phyloP scores from a whole-genome alignment of 92 coral and sea anemone species.

The Bergia puertoricense region DNA sequence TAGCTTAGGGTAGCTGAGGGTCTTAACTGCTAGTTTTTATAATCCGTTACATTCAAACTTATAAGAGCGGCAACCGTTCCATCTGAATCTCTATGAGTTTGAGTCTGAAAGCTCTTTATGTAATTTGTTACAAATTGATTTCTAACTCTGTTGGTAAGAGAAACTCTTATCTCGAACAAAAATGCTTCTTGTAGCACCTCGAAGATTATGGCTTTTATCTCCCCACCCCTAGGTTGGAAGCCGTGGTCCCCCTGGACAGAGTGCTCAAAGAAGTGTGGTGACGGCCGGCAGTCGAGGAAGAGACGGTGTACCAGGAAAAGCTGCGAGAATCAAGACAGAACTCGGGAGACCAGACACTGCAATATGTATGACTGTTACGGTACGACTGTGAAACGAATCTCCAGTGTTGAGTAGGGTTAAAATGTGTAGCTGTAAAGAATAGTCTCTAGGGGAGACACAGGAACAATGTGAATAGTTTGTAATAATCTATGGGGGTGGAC shows the following conservation, averaged over 20 bases:
- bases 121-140: too few species aligned
- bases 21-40: too few species aligned
- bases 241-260: slow-evolving; percentile 85
- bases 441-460: not conserved
- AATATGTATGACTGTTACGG: slow-evolving; percentile 84
- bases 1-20: too few species aligned
- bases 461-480: too few species aligned
- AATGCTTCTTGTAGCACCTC: not conserved
- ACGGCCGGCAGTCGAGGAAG: slow-evolving; percentile 66
- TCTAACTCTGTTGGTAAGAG: too few species aligned
- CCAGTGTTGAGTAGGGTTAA: slow-evolving; percentile 6
- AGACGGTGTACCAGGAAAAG: slow-evolving; percentile 56
- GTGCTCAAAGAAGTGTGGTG: slow-evolving; percentile 73
- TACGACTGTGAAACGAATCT: not conserved
- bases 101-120: too few species aligned
- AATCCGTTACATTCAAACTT: too few species aligned
- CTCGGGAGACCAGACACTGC: slow-evolving; percentile 63
- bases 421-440: too few species aligned
- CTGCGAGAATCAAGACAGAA: slow-evolving; percentile 53
- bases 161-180: too few species aligned
- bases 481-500: not conserved
- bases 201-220: not conserved
- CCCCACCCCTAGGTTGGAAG: slow-evolving; percentile 67
- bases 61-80: too few species aligned
- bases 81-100: too few species aligned